phyloP scores from a whole-genome alignment of 2,113 vertebrate species.

The Condylura cristata region DNA sequence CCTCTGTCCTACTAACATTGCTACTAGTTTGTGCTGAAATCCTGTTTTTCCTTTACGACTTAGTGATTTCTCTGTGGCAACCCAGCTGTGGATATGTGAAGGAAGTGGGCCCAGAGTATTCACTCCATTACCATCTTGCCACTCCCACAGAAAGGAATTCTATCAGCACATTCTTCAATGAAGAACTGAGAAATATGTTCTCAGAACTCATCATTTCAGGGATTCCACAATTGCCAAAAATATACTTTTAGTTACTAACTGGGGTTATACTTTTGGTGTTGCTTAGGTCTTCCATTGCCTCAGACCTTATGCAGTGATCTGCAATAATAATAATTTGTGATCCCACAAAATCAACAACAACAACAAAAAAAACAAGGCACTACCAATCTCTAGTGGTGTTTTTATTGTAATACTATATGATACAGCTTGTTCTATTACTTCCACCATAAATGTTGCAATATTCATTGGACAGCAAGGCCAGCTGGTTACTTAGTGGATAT shows the following conservation, averaged over 20 bases:
- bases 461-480: not conserved
- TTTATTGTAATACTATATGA: constrained; percentile 22
- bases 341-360: no score
- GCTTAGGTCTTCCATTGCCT: constrained; percentile 52
- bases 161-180: constrained; percentile 59
- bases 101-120: no score
- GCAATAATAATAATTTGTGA: constrained; percentile 72
- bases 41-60: no score
- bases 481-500: not conserved
- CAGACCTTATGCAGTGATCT: constrained; percentile 50
- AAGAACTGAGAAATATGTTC: constrained; percentile 62
- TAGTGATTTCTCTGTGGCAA: no score
- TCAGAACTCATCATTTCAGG: constrained; percentile 66
- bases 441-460: not conserved
- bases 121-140: no score
- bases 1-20: no score
- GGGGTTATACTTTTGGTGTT: constrained; percentile 71
- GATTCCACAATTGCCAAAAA: constrained; percentile 69
- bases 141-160: no score
- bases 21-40: no score
- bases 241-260: constrained; percentile 58
- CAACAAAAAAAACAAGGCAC: constrained; percentile 37
- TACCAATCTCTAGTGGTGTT: constrained; percentile 48
- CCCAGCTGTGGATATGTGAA: no score
- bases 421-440: constrained; percentile 34